Evolutionary conservation across 1,140 invertebrate genomes (phyloP).

Genomic region (Battus philenor): DNA sequence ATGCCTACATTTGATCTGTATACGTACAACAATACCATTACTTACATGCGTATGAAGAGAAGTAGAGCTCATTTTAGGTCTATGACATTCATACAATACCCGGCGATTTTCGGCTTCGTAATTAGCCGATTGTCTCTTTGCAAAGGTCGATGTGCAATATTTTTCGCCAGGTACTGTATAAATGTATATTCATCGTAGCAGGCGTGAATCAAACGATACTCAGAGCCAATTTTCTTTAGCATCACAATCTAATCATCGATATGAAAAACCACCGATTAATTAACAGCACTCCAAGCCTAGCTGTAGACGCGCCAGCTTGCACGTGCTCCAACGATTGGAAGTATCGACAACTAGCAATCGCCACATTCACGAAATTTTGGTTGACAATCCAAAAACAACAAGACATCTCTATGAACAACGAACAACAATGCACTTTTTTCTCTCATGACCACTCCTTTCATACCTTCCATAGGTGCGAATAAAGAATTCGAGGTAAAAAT

Average conservation of each 20-base stretch:
- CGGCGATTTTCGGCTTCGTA: too few species aligned
- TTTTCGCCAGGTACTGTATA: too few species aligned
- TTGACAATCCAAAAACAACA: too few species aligned
- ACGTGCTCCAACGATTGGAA: background rate
- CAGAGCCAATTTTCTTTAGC: conserved; percentile 51
- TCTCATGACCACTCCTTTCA: too few species aligned
- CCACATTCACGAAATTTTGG: too few species aligned
- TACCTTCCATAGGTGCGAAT: too few species aligned
- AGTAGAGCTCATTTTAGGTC: conserved; percentile 37
- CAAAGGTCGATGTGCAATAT: too few species aligned
- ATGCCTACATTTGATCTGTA: conserved; percentile 21
- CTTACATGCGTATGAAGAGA: conserved; percentile 45
- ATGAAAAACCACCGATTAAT: conserved; percentile 6
- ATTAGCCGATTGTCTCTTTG: too few species aligned
- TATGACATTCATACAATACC: too few species aligned
- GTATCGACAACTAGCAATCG: background rate
- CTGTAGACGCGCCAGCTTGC: background rate
- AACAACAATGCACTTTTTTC: too few species aligned
- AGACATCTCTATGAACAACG: too few species aligned
- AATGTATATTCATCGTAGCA: conserved; percentile 49
- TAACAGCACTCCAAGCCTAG: background rate
- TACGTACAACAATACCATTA: conserved; percentile 29
- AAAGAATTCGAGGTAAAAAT: too few species aligned
- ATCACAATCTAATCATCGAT: conserved; percentile 29
- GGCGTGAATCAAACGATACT: conserved; percentile 48